Percentiles rank a stretch among this genome's conserved stretches.
These are phyloP conservation scores for Diphyllodes magnificus DNA, from an alignment of 2,113 vertebrate species.

Conservation along the genomic window DNA sequence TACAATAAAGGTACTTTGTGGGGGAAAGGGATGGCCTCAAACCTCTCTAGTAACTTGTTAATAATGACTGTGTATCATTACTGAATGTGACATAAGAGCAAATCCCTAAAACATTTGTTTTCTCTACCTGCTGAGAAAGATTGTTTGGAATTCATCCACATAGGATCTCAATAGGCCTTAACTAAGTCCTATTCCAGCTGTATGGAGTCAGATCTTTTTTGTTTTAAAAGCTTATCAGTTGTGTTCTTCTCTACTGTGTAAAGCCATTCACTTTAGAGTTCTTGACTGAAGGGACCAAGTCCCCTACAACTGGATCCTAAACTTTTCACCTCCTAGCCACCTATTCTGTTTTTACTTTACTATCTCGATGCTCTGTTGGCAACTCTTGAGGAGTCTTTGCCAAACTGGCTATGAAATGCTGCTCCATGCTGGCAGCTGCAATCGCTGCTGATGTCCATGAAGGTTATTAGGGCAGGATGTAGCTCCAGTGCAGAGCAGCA, in stretches of 20 bases:
- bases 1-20: not conserved
- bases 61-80: not conserved
- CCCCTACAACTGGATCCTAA: not conserved
- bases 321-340: not conserved
- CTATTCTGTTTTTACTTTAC: not conserved
- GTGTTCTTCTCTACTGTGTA: not conserved
- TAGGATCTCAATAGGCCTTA: not conserved
- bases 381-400: not conserved
- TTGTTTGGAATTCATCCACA: not conserved
- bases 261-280: not conserved
- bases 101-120: not conserved
- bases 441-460: not conserved
- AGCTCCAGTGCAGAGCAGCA: not conserved
- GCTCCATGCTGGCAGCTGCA: not conserved
- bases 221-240: not conserved
- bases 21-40: not conserved
- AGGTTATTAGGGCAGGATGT: fast-evolving
- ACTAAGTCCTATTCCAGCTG: not conserved
- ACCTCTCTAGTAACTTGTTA: not conserved
- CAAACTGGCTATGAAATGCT: not conserved
- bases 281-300: not conserved
- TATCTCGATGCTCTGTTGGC: not conserved
- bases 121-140: not conserved
- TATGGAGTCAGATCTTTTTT: not conserved
- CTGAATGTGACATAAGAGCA: not conserved